These are phyloP conservation scores for Xyrichtys novacula DNA, from an alignment of 2,797 vertebrate genomes.

Conservation along the genomic window DNA sequence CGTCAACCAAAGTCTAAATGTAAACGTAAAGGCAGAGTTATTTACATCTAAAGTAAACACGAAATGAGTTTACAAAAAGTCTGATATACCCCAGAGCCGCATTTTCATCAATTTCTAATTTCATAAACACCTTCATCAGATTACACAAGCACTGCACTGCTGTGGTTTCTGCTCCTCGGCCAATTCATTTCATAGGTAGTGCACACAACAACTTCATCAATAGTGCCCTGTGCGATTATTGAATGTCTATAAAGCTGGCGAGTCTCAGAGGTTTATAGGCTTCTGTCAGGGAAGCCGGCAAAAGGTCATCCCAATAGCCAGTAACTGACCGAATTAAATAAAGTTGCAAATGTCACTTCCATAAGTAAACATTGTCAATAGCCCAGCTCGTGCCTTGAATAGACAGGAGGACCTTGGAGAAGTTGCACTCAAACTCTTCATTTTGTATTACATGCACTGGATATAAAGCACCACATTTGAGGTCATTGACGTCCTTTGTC, in stretches of 20 bases:
- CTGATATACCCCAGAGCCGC: conserved; percentile 18
- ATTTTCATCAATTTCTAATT: conserved; percentile 63
- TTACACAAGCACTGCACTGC: conserved; percentile 34
- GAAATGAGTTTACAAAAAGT: conserved; percentile 40
- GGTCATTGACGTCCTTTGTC: conserved; percentile 64
- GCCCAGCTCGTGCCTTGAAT: conserved; percentile 66
- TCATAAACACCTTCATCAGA: conserved; percentile 61
- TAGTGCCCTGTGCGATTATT: conserved; percentile 78
- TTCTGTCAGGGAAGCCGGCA: conserved; percentile 65
- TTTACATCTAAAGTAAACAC: conserved; percentile 41
- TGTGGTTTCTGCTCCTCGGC: conserved; percentile 53
- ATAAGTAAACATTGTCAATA: conserved; percentile 80
- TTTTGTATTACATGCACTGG: conserved; percentile 14
- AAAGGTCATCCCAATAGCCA: conserved; percentile 85
- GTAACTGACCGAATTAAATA: conserved; percentile 84
- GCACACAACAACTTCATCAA: conserved; percentile 80
- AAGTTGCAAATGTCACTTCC: conserved; percentile 86
- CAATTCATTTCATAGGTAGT: conserved; percentile 72
- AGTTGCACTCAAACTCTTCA: conserved; percentile 36
- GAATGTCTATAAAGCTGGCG: conserved; percentile 75
- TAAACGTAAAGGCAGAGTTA: conserved; percentile 25
- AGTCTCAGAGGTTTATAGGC: conserved; percentile 72
- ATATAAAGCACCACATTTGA: conserved; percentile 42
- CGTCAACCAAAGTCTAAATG: conserved; percentile 14
- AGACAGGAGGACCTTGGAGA: conserved; percentile 46